Conservation (phyloP, 2,888 invertebrate genomes). For the Philonicus albiceps region DNA sequence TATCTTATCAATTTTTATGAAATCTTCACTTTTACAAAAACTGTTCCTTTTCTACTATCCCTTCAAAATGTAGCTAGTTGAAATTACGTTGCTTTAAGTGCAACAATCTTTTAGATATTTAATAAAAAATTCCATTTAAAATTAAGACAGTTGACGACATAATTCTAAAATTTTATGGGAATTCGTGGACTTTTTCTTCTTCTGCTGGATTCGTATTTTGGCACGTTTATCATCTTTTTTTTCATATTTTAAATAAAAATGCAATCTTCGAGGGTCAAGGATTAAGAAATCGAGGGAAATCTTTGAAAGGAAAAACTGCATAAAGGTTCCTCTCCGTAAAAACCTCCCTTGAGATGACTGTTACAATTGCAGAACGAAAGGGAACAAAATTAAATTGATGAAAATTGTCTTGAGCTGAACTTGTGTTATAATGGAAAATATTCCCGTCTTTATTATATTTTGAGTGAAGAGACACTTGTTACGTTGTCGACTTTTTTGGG, state of each 20-base stretch:
- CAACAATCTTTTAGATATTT: background rate
- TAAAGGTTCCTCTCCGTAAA: background rate
- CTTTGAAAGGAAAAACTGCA: background rate
- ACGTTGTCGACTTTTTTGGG: background rate
- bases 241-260: background rate
- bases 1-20: background rate
- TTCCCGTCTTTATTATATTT: background rate
- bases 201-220: background rate
- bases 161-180: background rate
- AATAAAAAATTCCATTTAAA: background rate
- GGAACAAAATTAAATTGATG: background rate
- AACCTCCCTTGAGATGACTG: background rate
- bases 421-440: background rate
- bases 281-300: background rate
- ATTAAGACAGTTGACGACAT: background rate
- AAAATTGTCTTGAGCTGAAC: background rate
- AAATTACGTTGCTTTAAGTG: background rate
- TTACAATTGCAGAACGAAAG: background rate
- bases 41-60: background rate
- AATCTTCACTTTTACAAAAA: background rate
- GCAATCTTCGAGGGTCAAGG: background rate
- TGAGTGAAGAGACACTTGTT: background rate
- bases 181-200: background rate
- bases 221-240: background rate
- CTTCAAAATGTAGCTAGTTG: background rate